Conservation (phyloP, 1,140 invertebrate genomes). For the Orius laevigatus region DNA sequence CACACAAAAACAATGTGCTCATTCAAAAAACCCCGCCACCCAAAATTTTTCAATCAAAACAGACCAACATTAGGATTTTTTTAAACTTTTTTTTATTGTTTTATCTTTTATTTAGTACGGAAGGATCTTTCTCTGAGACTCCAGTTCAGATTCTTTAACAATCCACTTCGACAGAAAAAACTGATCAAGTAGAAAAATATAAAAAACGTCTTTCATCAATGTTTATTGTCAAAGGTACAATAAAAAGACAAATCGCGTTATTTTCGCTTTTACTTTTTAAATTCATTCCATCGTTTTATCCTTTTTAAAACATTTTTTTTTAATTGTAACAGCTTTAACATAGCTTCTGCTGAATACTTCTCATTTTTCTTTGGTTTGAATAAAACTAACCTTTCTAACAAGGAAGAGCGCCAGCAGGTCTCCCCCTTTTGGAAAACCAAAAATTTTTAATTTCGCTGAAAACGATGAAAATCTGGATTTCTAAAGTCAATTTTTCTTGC, state of each 20-base stretch:
- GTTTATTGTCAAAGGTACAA: slow-evolving; percentile 7
- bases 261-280: not conserved
- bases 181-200: slow-evolving; percentile 53
- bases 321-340: slow-evolving; percentile 4
- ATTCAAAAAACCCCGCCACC: slow-evolving; percentile 1
- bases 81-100: slow-evolving; percentile 28
- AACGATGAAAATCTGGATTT: too few relatives aligned
- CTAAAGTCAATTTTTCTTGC: too few relatives aligned
- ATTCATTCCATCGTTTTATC: too few relatives aligned
- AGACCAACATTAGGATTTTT: slow-evolving; percentile 8
- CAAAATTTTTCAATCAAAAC: slow-evolving; percentile 4
- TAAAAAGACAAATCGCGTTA: slow-evolving; percentile 1
- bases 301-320: not conserved
- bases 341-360: not conserved
- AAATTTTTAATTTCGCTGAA: too few relatives aligned
- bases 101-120: slow-evolving; percentile 57
- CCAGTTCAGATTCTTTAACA: slow-evolving; percentile 86
- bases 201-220: slow-evolving; percentile 13
- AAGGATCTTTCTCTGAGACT: slow-evolving; percentile 82
- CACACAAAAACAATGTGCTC: not conserved
- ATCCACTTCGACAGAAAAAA: slow-evolving; percentile 56
- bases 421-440: too few relatives aligned
- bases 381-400: not conserved
- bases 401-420: too few relatives aligned
- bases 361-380: not conserved